phyloP scores from a whole-genome alignment of 92 coral and sea anemone species.

The Virgularia gustaviana region DNA sequence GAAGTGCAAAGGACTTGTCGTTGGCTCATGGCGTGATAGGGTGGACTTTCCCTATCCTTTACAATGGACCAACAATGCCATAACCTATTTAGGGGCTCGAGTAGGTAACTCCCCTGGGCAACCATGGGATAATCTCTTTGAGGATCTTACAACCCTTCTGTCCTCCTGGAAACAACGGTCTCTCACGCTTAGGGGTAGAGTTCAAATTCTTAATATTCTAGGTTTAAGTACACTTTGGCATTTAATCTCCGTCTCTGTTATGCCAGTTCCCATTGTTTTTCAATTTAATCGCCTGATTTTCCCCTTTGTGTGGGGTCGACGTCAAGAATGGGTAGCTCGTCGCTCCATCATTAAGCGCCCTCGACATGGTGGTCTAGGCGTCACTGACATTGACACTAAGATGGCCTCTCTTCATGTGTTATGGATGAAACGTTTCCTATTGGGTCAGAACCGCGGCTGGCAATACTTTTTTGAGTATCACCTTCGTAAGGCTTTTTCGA shows the following conservation, averaged over 20 bases:
- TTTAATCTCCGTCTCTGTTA: slow-evolving; percentile 3
- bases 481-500: too few relatives aligned
- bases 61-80: slow-evolving; percentile 30
- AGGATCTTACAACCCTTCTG: not conserved
- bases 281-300: slow-evolving; percentile 3
- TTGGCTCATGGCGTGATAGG: slow-evolving; percentile 45
- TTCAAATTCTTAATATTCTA: not conserved
- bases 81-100: slow-evolving; percentile 25
- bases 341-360: too few relatives aligned
- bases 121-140: slow-evolving; percentile 35
- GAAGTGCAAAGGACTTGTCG: slow-evolving; percentile 35
- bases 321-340: slow-evolving; percentile 3
- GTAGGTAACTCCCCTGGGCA: slow-evolving; percentile 9
- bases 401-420: slow-evolving; percentile 1
- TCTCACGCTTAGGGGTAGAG: slow-evolving; percentile 22
- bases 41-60: slow-evolving; percentile 5
- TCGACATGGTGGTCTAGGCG: not conserved
- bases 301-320: not conserved
- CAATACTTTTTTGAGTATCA: too few relatives aligned
- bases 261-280: slow-evolving; percentile 3
- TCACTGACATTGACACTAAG: not conserved
- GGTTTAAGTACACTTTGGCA: slow-evolving; percentile 12
- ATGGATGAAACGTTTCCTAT: too few relatives aligned
- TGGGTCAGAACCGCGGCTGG: too few relatives aligned
- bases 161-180: slow-evolving; percentile 20